Base-by-base conservation (phyloP, 2,888 invertebrate species). In the Mimachlamys varia region DNA sequence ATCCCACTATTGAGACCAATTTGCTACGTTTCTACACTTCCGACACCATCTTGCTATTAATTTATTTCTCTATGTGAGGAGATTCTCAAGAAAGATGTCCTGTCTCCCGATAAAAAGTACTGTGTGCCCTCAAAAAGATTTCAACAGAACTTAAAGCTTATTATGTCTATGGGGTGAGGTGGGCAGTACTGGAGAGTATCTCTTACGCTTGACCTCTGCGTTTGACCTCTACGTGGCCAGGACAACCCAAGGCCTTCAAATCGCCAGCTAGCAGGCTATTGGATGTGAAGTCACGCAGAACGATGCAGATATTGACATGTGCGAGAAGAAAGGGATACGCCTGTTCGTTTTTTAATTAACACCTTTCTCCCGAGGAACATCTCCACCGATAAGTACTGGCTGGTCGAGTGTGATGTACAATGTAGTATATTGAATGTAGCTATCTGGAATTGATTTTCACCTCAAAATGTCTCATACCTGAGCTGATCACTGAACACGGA, bases 271-370 rank as follows among this genome's bases (percentile, higher is more conserved):
- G 76, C 76, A 76, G 76, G 76, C 27, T 76, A 76, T 76, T 33
- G 33, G 76, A 76, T 76, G 76, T 76, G 76, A 27, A 33, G 76
- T 76, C 76, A 76, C 12, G 76, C 33, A 76, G 19, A 76, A 33
- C 76, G 19, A 76, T 33, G 22, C 33, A 76, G 76, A 4, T 76
- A 76, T 76, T 33, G 76, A 76, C 4, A 7, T 76, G 76, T 76
- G 13, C 0, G 13, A 33, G 76, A 76, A 33, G 76, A 76, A 76
- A 76, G 76, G 33, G 76, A 76, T 33, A 76, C 5, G 33, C n/a
- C n/a, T 33, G 33, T 76, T 76, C 33, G 76, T 76, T 76, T 27
- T 76, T 76, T 76, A 76, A 76, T 76, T 76, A 76, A 76, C 76
- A 76, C 76, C 76, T 76, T 33, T 33, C 33, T 33, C 33, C 76